phyloP scores from a whole-genome alignment of 2,797 vertebrate genomes.

The Pangasius krempfi region DNA sequence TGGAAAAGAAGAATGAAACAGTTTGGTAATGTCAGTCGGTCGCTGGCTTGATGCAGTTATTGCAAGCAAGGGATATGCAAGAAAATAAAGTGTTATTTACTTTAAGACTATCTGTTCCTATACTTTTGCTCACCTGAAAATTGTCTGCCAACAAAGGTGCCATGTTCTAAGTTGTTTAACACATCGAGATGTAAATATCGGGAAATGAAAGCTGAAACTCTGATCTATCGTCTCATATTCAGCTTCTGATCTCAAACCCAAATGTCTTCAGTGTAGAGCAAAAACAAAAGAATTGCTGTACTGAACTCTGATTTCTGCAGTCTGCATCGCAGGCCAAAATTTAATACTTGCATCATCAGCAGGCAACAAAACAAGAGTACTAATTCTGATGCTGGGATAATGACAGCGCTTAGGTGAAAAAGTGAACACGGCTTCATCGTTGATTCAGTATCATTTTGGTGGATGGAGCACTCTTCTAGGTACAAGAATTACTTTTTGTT shows the following conservation, averaged over 20 bases:
- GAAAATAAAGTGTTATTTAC: too few relatives aligned
- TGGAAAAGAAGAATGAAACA: too few relatives aligned
- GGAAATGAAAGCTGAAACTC: too few relatives aligned
- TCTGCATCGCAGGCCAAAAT: not conserved
- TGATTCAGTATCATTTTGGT: not conserved
- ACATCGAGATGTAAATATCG: not conserved
- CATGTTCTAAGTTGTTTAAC: not conserved
- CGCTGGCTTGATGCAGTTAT: too few relatives aligned
- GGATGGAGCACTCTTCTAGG: not conserved
- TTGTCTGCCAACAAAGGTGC: not conserved
- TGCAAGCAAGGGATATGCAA: too few relatives aligned
- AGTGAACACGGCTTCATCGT: not conserved
- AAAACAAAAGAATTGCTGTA: not conserved
- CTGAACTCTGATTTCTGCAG: not conserved
- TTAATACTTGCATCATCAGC: not conserved
- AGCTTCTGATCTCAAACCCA: too few relatives aligned
- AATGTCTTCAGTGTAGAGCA: too few relatives aligned
- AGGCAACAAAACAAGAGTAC: not conserved
- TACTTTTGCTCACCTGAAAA: too few relatives aligned
- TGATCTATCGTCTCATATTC: too few relatives aligned
- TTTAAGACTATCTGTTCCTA: too few relatives aligned
- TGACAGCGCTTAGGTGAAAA: not conserved
- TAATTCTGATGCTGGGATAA: not conserved
- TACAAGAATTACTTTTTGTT: not conserved
- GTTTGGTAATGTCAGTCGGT: too few relatives aligned